These are phyloP conservation scores for Aphidius gifuensis DNA, from an alignment of 1,140 invertebrate genomes.

Conservation along the genomic window DNA sequence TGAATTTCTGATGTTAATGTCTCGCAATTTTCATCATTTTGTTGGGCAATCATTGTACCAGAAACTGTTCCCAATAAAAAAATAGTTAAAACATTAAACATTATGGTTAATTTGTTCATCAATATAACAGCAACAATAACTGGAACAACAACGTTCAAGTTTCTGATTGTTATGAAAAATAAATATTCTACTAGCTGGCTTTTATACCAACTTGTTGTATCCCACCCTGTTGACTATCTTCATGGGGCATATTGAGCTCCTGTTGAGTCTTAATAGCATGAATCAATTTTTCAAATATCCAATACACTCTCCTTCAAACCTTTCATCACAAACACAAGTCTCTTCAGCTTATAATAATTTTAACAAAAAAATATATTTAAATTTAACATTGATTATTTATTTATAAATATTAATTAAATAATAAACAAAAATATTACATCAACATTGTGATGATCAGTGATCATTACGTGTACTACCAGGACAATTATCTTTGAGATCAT, in stretches of 20 bases:
- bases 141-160: constrained; percentile 13
- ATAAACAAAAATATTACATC: too few species aligned
- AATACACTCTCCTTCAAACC: constrained; percentile 7
- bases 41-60: constrained; percentile 5
- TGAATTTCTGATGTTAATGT: constrained; percentile 77
- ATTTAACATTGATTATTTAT: not conserved
- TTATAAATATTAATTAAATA: not conserved
- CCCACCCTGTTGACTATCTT: constrained; percentile 27
- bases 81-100: constrained; percentile 1
- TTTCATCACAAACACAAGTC: constrained; percentile 16
- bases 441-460: constrained; percentile 49
- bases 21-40: constrained; percentile 64
- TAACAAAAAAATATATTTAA: too few species aligned
- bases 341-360: too few species aligned
- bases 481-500: constrained; percentile 66
- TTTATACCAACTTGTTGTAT: constrained; percentile 39
- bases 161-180: constrained; percentile 36
- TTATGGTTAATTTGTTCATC: constrained; percentile 5
- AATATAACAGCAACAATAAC: constrained; percentile 1
- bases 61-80: constrained; percentile 2
- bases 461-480: constrained; percentile 65
- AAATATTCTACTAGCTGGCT: constrained; percentile 34
- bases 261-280: constrained; percentile 43
- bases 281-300: constrained; percentile 8
- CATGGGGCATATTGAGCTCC: constrained; percentile 34